Evolutionary conservation across 2,797 vertebrate species (phyloP), one percentile per base, ranked within the genome.

Genomic region (Sardinella longiceps): DNA sequence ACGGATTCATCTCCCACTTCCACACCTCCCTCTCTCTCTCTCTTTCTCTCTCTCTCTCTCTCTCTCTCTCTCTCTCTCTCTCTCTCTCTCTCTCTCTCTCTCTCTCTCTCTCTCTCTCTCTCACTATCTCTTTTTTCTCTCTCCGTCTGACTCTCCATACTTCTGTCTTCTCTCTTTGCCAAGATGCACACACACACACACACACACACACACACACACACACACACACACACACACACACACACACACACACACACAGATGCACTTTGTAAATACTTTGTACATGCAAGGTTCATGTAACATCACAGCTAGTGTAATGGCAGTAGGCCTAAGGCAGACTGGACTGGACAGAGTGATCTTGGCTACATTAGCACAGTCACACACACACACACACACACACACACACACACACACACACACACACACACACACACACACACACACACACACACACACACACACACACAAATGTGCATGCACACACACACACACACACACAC

Each of bases 1-100:
- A 90, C 56, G 77, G 87, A 92, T 93, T 92, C 92, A 89, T 92
- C 85, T 85, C 83, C 81, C 51, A 82, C 86, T 83, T 77, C 25
- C 25, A 25, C n/a, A 28, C n/a, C n/a, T 28, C 60, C 28, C 1
- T 30, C 10, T 28, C 77, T 81, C 39, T 70, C 66, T 86, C 50
- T 84, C 51, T 25, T 10, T 43, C n/a, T 28, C 5, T 28, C n/a
- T 28, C 9, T 5, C 23, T n/a, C 56, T 58, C 20, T 58, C 20
- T n/a, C 23, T n/a, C 23, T 14, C 48, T 50, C 48, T 50, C 48
- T 14, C 11, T 14, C 11, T 14, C 48, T 50, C 48, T 50, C 3
- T 14, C 11, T 14, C 11, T 14, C 48, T 11, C 48, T 50, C 15
- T 23, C 15, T 6, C 5, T 6, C 20, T 58, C 56, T 58, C 20